phyloP scores from a whole-genome alignment of 2,888 invertebrate genomes.

The Drosophila imparisetae region DNA sequence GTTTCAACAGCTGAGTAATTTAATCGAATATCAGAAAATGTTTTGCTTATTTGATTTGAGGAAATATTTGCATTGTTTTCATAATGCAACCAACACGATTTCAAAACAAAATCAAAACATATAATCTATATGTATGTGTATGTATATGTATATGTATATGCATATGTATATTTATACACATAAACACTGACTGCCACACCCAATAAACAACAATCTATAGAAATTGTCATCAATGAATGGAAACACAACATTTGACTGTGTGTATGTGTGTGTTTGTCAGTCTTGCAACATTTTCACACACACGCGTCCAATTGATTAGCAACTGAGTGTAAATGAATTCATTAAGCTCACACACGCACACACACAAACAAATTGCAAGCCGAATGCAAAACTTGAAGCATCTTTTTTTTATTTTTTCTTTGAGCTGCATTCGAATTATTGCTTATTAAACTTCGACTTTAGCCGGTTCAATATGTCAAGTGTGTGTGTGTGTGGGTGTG shows the following conservation, averaged over 20 bases:
- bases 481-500: slow-evolving; percentile 1
- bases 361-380: slow-evolving; percentile 32
- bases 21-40: neutral
- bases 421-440: slow-evolving; percentile 59
- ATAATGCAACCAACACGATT: neutral
- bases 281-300: slow-evolving; percentile 42
- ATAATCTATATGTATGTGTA: neutral
- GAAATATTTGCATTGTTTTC: neutral
- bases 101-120: slow-evolving; percentile 1
- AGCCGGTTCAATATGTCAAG: slow-evolving; percentile 35
- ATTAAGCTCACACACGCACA: slow-evolving; percentile 46
- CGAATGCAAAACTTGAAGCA: slow-evolving; percentile 32
- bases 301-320: slow-evolving; percentile 76
- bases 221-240: slow-evolving; percentile 27
- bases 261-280: slow-evolving; percentile 9
- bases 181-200: slow-evolving; percentile 32
- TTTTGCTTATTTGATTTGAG: neutral
- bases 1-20: neutral
- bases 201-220: slow-evolving; percentile 22
- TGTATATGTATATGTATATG: neutral
- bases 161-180: neutral
- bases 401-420: slow-evolving; percentile 2
- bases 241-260: neutral
- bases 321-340: slow-evolving; percentile 70
- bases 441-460: slow-evolving; percentile 64